These are phyloP conservation scores for Oophaga sylvatica DNA, from an alignment of 2,797 vertebrate species.

Conservation along the genomic window DNA sequence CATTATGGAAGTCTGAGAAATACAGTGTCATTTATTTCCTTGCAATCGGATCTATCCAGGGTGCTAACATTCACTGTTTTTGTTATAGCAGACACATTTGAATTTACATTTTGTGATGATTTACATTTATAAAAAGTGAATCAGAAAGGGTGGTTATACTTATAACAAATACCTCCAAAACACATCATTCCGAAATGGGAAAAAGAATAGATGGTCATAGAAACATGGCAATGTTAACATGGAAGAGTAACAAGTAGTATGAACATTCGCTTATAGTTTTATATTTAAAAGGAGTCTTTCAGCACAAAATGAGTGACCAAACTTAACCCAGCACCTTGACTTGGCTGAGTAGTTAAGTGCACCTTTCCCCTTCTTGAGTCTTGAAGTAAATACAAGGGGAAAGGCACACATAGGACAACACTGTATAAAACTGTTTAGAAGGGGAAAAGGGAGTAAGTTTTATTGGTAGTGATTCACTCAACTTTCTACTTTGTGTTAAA, in stretches of 20 bases:
- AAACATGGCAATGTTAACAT: background rate
- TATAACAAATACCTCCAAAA: background rate
- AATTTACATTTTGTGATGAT: background rate
- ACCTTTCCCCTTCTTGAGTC: too few species aligned
- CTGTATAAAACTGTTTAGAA: too few species aligned
- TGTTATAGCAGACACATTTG: background rate
- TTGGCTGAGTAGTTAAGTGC: too few species aligned
- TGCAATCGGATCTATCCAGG: slow-evolving; percentile 4
- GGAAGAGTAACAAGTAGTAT: background rate
- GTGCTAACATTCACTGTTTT: background rate
- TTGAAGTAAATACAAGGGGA: too few species aligned
- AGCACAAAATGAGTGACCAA: too few species aligned
- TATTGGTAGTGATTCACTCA: too few species aligned
- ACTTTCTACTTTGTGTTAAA: too few species aligned
- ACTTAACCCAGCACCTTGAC: too few species aligned
- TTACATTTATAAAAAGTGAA: slow-evolving; percentile 9
- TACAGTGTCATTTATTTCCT: slow-evolving; percentile 16
- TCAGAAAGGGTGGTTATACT: background rate
- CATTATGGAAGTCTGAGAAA: slow-evolving; percentile 20
- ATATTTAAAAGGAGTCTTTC: too few species aligned
- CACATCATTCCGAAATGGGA: background rate
- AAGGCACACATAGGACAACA: too few species aligned
- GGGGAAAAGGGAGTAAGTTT: too few species aligned
- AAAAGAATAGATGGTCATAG: background rate
- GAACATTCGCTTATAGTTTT: background rate